Conservation (phyloP, 2,113 vertebrate genomes). For the Arizona elegans region DNA sequence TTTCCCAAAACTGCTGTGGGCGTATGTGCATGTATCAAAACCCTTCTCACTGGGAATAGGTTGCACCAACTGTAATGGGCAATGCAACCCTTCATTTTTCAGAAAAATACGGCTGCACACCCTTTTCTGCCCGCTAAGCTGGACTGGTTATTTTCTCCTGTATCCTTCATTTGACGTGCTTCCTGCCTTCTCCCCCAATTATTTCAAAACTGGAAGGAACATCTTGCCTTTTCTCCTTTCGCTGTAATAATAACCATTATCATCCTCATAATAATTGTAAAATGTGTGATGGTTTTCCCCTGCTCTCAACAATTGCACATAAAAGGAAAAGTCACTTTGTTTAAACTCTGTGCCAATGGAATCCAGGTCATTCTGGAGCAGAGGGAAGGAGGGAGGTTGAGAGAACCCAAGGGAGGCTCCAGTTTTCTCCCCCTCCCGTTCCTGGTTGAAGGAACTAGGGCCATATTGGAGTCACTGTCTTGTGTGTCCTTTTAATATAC, state of each 20-base stretch:
- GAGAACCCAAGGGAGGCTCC: background rate
- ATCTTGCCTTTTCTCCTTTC: background rate
- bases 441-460: background rate
- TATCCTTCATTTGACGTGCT: background rate
- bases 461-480: background rate
- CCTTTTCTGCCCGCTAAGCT: background rate
- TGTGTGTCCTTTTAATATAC: slow-evolving; percentile 10
- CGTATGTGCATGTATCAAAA: background rate
- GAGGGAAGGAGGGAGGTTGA: background rate
- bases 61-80: background rate
- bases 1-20: background rate
- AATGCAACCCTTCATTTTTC: background rate
- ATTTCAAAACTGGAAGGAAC: background rate
- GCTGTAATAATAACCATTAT: background rate
- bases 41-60: background rate
- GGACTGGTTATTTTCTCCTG: background rate
- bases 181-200: background rate
- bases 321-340: background rate
- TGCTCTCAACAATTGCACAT: background rate
- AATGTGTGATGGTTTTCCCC: background rate
- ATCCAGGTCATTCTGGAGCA: background rate
- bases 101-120: background rate
- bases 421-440: no score
- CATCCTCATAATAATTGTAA: background rate
- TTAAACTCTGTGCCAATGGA: background rate